phyloP scores from a whole-genome alignment of 2,888 invertebrate genomes.

The Tiliacea aurago region DNA sequence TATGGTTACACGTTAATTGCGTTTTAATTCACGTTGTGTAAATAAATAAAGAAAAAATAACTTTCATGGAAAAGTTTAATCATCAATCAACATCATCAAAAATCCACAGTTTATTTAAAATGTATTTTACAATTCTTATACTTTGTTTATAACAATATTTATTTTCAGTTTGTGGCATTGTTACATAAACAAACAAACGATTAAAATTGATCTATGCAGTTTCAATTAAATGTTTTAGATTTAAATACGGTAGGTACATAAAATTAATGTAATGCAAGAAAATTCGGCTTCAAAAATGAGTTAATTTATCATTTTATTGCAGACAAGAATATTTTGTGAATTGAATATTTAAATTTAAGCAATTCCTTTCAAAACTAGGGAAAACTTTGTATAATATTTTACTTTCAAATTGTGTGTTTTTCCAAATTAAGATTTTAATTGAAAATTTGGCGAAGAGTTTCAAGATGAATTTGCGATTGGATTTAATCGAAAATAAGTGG shows the following conservation, averaged over 20 bases:
- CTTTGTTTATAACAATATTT: too few species aligned
- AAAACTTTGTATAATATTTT: slow-evolving; percentile 15
- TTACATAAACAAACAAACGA: background rate
- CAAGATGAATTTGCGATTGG: background rate
- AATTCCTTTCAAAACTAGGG: background rate
- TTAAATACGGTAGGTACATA: background rate
- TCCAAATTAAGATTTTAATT: slow-evolving; percentile 16
- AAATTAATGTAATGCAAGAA: background rate
- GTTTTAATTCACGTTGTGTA: background rate
- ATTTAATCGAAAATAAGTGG: background rate
- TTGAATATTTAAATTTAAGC: slow-evolving; percentile 1
- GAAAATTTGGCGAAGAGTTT: background rate
- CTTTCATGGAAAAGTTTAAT: background rate
- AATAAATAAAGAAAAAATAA: background rate
- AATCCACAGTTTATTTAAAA: background rate
- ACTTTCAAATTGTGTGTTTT: slow-evolving; percentile 16
- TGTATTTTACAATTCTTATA: background rate
- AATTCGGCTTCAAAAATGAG: background rate
- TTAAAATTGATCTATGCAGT: background rate
- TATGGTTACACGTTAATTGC: background rate
- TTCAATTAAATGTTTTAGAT: background rate
- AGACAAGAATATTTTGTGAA: background rate
- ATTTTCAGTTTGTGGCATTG: background rate
- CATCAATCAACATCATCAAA: background rate
- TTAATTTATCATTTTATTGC: background rate